Base-by-base conservation (phyloP, 2,797 vertebrate genomes). In the Tarsius wallacei region DNA sequence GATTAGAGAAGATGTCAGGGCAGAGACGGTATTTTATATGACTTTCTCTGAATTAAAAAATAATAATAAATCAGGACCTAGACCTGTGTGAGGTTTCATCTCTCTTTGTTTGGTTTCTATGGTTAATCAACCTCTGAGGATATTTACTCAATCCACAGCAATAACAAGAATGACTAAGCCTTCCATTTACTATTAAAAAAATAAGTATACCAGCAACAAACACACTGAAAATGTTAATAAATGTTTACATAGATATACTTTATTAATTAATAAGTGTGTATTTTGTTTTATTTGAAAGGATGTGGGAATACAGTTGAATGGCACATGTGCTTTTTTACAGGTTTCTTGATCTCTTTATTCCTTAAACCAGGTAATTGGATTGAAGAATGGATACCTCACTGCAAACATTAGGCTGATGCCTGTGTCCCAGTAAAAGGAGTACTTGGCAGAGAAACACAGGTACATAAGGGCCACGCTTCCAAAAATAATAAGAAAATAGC, bases 401-500 rank as follows among this genome's bases (percentile, higher is more conserved):
- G 83, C 82, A 53, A 95, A 97, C 80, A 90, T 87, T 22, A 94
- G 85, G 4, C 86, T 94, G 4, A 97, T 68, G 3, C 90, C 92
- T 47, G 86, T 96, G 55, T 96, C 93, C 36, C 91, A 94, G n/a
- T 89, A 77, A 64, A 94, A 86, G 24, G 90, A 96, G 22, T 94
- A 96, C 31, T 91, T 96, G 8, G 87, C 92, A 80, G 93, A 97
- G 71, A 98, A 88, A 9, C 90, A 12, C 8, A 97, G 63, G 6
- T 95, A 97, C 83, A 91, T 94, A 14, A 93, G 91, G 7, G 77
- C 68, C 42, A 97, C 94, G 71, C 91, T 96, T 55, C 82, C 89
- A 33, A 96, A 95, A 98, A 99, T 0, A 99, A 97, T 1, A 97
- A 51, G 0, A 99, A 99, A 63, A 99, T 98, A 1, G 98, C 96